A percentile compares a stretch with the other conserved stretches of the same genome.
Evolutionary conservation across 2,888 invertebrate species (phyloP).

Genomic region (Coelinius sp.): DNA sequence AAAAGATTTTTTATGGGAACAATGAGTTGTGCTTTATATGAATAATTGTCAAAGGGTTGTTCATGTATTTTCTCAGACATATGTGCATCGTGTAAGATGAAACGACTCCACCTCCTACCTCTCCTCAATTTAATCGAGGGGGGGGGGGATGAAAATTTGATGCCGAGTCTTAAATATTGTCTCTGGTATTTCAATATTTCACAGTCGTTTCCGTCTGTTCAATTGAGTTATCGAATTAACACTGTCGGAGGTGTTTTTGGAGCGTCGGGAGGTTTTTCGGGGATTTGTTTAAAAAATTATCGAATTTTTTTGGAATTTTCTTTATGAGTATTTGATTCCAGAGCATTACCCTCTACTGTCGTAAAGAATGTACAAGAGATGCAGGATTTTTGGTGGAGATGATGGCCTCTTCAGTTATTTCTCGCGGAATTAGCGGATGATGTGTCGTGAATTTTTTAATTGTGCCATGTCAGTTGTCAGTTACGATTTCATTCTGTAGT

Average conservation of each 20-base stretch:
- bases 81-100: background rate
- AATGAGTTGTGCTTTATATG: background rate
- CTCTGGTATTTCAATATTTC: background rate
- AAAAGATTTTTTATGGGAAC: background rate
- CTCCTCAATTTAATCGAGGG: too few species aligned
- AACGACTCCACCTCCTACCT: background rate
- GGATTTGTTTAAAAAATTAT: too few species aligned
- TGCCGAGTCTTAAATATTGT: background rate
- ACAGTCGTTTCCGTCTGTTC: background rate
- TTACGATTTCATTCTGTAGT: background rate
- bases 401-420: background rate
- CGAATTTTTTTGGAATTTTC: background rate
- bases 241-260: background rate
- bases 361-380: too few species aligned
- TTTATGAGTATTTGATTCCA: background rate
- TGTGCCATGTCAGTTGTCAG: conserved; percentile 10
- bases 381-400: too few species aligned
- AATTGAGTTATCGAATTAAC: conserved; percentile 1
- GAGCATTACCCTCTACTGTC: background rate
- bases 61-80: background rate
- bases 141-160: background rate
- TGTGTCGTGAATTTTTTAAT: background rate
- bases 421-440: background rate
- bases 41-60: background rate
- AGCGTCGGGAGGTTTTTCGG: background rate